Conservation (phyloP, 2,113 vertebrate genomes). For the Epinephelus cyanopodus region DNA sequence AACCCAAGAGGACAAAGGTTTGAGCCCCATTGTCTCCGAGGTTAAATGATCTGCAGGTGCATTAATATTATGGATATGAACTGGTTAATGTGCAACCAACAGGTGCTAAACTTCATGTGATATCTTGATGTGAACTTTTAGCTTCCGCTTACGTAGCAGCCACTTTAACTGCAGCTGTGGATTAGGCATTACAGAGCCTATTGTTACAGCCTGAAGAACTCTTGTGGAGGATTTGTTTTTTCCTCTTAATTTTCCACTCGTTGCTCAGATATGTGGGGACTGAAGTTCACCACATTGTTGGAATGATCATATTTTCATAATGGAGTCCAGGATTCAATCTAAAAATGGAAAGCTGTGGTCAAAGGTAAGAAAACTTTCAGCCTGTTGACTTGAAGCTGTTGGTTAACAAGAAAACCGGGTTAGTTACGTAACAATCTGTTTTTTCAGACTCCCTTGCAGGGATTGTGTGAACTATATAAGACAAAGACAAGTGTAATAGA, state of each 20-base stretch:
- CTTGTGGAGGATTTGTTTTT: not conserved
- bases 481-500: constrained; percentile 37
- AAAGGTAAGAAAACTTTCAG: constrained; percentile 69
- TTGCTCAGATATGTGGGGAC: constrained; percentile 35
- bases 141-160: constrained; percentile 64
- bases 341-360: constrained; percentile 28
- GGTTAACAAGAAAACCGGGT: constrained; percentile 7
- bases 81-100: constrained; percentile 79
- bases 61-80: constrained; percentile 37
- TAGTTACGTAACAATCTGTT: constrained; percentile 45
- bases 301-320: constrained; percentile 33
- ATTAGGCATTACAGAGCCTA: constrained; percentile 68
- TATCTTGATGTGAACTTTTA: constrained; percentile 69
- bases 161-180: constrained; percentile 52
- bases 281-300: not conserved
- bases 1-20: not conserved
- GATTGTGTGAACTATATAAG: constrained; percentile 31
- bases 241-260: not conserved
- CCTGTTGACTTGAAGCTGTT: not conserved
- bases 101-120: constrained; percentile 60
- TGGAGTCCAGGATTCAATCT: constrained; percentile 40
- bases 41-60: constrained; percentile 28
- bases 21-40: not conserved
- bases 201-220: constrained; percentile 46
- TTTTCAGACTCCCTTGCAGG: constrained; percentile 14